A percentile compares a stretch with the other conserved stretches of the same genome.
Conservation (phyloP, 2,113 vertebrate species). For the Carassius carassius region DNA sequence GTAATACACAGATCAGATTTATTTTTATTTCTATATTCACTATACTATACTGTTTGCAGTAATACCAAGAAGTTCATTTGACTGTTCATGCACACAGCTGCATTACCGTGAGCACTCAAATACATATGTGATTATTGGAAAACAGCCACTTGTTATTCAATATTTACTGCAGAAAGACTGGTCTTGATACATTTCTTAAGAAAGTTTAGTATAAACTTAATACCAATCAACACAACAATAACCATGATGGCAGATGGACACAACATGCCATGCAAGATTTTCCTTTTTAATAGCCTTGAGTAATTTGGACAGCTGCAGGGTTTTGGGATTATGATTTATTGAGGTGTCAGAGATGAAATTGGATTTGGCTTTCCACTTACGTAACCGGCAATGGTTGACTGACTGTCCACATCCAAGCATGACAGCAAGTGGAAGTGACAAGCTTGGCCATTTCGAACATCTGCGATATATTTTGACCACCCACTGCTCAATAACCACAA, state of each 20-base stretch:
- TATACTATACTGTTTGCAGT: background rate
- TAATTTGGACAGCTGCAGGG: no score
- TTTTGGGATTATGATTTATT: no score
- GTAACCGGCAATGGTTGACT: no score
- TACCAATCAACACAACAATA: background rate
- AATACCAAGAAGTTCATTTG: background rate
- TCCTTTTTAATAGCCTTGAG: no score
- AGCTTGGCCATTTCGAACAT: background rate
- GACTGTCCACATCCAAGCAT: background rate
- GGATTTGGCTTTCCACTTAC: no score
- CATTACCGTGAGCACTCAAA: background rate
- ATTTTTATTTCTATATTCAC: background rate
- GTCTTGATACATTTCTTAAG: background rate
- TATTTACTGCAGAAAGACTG: background rate
- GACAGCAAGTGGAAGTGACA: no score
- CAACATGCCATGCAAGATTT: no score
- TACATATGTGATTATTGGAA: background rate
- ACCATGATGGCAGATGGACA: no score
- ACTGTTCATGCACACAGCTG: background rate
- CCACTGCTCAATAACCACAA: conserved; percentile 36
- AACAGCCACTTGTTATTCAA: background rate
- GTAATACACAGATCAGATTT: background rate
- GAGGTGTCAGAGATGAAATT: no score
- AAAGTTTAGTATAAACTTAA: background rate
- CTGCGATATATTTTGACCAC: conserved; percentile 20